Evolutionary conservation across 2,888 invertebrate genomes (phyloP), one percentile per base, ranked within the genome.

Genomic region (Chymomyza caudatula): DNA sequence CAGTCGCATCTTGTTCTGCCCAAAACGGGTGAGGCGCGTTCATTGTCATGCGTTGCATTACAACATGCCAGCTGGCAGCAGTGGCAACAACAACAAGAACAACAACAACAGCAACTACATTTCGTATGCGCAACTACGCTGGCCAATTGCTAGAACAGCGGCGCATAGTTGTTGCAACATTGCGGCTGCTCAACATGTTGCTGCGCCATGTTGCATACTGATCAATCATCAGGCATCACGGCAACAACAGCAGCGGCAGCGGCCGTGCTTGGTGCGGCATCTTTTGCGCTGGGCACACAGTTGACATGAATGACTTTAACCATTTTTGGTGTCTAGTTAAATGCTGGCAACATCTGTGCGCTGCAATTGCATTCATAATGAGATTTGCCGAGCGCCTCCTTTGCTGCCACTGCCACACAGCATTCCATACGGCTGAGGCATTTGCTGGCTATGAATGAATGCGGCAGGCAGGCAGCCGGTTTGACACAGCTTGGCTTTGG

Each of bases 41-140:
- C 86, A 87, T 86, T 88, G 88, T 87, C 85, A 88, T 87, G 87
- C 86, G 88, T 85, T 80, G 85, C 87, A 87, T 88, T 85, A 88
- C 87, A 85, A 81, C 84, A 88, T 88, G 86, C 88, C 88, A 85
- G 87, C 84, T 85, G 85, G 78, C 55, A 67, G 63, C 68, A 69
- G 76, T 68, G 63, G 69, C n/a, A n/a, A n/a, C n/a, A n/a, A n/a
- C n/a, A n/a, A n/a, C n/a, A n/a, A n/a, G n/a, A n/a, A n/a, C n/a
- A n/a, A n/a, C n/a, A n/a, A n/a, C 67, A 69, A 66, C 66, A 63
- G 65, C 63, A 56, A 60, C 49, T 64, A 73, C 54, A 71, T 73
- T 73, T 44, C 53, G 70, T 72, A 74, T 79, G 80, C 77, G 83
- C 80, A 79, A 81, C 73, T 73, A 70, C 71, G 71, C 59, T 65